Evolutionary conservation across 2,113 vertebrate species (phyloP).

Genomic region (Aspidoscelis tigris): DNA sequence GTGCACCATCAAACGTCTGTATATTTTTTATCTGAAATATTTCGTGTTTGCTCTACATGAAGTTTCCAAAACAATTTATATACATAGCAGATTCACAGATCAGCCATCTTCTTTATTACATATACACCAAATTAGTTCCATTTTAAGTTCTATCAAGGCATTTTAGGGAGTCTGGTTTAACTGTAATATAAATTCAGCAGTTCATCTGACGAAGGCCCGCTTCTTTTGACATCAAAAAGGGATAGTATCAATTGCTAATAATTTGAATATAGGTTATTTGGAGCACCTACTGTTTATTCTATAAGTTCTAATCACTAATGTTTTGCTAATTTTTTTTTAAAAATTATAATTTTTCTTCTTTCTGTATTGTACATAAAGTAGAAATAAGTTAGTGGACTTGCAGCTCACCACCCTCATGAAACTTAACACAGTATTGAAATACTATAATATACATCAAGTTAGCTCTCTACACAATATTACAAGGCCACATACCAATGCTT

Average conservation of each 20-base stretch:
- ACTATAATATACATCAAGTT: constrained; percentile 2
- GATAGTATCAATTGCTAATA: constrained; percentile 17
- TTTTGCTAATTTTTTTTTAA: constrained; percentile 45
- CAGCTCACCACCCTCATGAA: constrained; percentile 26
- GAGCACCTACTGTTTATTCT: constrained; percentile 61
- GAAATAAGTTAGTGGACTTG: constrained; percentile 55
- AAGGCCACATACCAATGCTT: constrained; percentile 67
- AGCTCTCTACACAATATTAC: constrained; percentile 41
- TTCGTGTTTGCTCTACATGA: not conserved
- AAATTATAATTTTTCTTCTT: constrained; percentile 58
- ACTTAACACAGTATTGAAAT: constrained; percentile 36
- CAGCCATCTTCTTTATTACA: constrained; percentile 39
- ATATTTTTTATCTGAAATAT: constrained; percentile 4
- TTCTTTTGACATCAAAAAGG: constrained; percentile 33
- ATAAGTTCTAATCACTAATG: constrained; percentile 50
- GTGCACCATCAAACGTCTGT: constrained; percentile 31
- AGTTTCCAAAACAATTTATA: constrained; percentile 36
- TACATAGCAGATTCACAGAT: not conserved
- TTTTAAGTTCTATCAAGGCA: constrained; percentile 11
- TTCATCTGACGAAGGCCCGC: not conserved
- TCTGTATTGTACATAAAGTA: constrained; percentile 63
- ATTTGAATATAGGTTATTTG: constrained; percentile 31
- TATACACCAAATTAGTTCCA: constrained; percentile 23
- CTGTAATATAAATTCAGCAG: not conserved
- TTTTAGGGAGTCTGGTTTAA: not conserved